These are phyloP conservation scores for Notodonta dromedarius DNA, from an alignment of 2,888 invertebrate genomes.

Conservation along the genomic window DNA sequence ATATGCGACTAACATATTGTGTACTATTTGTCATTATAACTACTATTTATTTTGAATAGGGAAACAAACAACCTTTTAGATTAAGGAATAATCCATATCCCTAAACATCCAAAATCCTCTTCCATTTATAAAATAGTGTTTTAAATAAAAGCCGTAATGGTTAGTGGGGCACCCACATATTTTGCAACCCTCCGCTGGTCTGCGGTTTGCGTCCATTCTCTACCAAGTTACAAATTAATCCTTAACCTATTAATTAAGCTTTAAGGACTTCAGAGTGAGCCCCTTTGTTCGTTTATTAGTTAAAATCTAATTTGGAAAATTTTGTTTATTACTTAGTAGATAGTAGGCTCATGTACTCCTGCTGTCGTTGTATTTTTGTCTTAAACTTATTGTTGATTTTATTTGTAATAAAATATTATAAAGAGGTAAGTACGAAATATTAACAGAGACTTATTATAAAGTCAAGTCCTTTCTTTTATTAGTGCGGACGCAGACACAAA, in stretches of 20 bases:
- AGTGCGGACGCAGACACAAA: background rate
- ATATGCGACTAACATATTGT: background rate
- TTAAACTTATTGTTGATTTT: background rate
- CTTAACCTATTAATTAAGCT: conserved; percentile 56
- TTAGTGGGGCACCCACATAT: conserved; percentile 4
- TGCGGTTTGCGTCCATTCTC: conserved; percentile 14
- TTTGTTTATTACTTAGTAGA: conserved; percentile 12
- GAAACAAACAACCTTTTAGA: too few relatives aligned
- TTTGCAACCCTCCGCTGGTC: background rate
- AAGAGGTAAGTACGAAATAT: conserved; percentile 11
- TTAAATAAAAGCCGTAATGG: background rate
- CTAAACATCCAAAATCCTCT: too few relatives aligned
- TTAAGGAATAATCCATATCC: too few relatives aligned
- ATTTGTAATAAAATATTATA: conserved; percentile 12
- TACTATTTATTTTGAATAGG: too few relatives aligned
- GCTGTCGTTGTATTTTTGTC: conserved; percentile 23
- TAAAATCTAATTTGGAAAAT: conserved; percentile 15
- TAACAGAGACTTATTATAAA: background rate
- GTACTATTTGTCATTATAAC: background rate
- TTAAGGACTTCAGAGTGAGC: conserved; percentile 32
- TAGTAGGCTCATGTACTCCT: conserved; percentile 29
- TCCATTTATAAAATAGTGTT: background rate
- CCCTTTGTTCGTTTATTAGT: conserved; percentile 6
- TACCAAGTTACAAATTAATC: conserved; percentile 48
- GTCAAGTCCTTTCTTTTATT: conserved; percentile 7